Conservation (phyloP, 2,888 invertebrate genomes). For the Cloeon dipterum region DNA sequence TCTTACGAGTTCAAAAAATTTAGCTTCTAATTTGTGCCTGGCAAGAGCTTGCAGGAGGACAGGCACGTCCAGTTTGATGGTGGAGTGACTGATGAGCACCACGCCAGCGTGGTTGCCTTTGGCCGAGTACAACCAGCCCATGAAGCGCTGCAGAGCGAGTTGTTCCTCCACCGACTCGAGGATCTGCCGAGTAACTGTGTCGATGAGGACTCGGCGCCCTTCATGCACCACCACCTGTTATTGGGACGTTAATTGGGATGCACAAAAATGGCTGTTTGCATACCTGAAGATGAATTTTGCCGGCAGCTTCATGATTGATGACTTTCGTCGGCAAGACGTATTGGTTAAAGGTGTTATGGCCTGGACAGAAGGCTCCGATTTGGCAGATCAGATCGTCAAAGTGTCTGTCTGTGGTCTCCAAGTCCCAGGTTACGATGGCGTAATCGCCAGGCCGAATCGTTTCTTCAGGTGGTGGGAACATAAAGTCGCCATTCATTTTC, state of each 20-base stretch:
- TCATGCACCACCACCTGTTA: constrained; percentile 3
- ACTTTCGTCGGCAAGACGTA: constrained; percentile 5
- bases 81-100: constrained; percentile 5
- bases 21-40: constrained; percentile 3
- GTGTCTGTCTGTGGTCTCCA: constrained; percentile 6
- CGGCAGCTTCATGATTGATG: constrained; percentile 5
- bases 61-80: constrained; percentile 6
- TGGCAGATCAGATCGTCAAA: constrained; percentile 6
- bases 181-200: constrained; percentile 4
- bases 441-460: constrained; percentile 5
- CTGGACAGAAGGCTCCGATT: constrained; percentile 5
- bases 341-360: constrained; percentile 3
- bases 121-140: constrained; percentile 3
- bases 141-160: constrained; percentile 4
- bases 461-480: constrained; percentile 5
- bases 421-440: constrained; percentile 6
- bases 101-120: constrained; percentile 2
- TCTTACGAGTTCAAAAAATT: constrained; percentile 5
- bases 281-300: constrained; percentile 6
- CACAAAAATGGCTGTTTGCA: neutral
- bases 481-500: neutral
- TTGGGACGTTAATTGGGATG: neutral
- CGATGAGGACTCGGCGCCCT: constrained; percentile 4
- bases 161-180: constrained; percentile 5
- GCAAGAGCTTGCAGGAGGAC: constrained; percentile 5